Base-by-base conservation (phyloP, 2,888 invertebrate genomes). In the Lutraria lutraria region DNA sequence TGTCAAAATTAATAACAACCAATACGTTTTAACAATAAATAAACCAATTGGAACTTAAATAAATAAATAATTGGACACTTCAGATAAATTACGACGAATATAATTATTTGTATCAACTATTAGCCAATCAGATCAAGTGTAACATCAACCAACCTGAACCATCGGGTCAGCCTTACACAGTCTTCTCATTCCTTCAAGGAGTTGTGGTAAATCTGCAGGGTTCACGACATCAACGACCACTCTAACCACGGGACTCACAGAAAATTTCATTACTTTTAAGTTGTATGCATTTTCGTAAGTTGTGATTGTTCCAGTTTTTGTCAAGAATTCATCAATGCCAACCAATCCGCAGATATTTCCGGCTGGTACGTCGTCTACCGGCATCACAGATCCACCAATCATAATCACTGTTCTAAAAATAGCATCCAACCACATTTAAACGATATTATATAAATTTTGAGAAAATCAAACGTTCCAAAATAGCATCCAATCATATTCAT, bases 121-220 rank as follows among this genome's bases (percentile, higher is more conserved):
- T 43, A 43, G 8, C 43, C 43, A 80, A 31, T 81, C 63, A 83
- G 60, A 43, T 43, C 43, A n/a, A 63, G 25, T 10, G 25, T 63
- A 63, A 63, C 19, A 63, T 63, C 63, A 34, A 6, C 79, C 81
- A 92, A 96, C 96, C 95, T 97, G 97, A 95, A 99, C 99, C 99
- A 99, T 99, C 97, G 99, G 99, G 97, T 99, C 99, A 87, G 99
- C 99, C 97, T 99, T 99, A 96, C 99, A 99, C 96, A 99, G 97
- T 97, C 99, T 98, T 97, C 99, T 99, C 93, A 99, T 97, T 97
- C 99, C 98, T 97, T 99, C 99, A 88, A 99, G 99, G 95, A 99
- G 97, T 97, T 99, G 99, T 94, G 99, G 99, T 97, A 99, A 97
- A 97, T 99, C 99, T 85, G 99, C 99, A 21, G 99, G 99, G 97